Base-by-base conservation (phyloP, 2,888 invertebrate species). In the Troglohyphantes excavatus region DNA sequence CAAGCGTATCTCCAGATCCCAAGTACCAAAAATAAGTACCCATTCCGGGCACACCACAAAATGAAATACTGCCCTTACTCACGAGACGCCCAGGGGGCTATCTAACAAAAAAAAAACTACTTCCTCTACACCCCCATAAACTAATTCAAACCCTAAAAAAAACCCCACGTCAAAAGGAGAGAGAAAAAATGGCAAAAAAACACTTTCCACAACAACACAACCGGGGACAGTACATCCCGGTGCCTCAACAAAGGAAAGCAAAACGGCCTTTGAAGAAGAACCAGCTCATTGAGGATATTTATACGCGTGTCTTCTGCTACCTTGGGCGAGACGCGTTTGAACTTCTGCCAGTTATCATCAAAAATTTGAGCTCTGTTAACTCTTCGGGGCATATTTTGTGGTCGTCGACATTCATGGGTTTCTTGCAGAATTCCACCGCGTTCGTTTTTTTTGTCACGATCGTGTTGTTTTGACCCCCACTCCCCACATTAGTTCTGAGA, bases 281-380 rank as follows among this genome's bases (percentile, higher is more conserved):
- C 29, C 61, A 13, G 19, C 33, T 65, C 67, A 63, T 43, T 29
- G 59, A 53, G 59, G 75, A 68, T 85, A 85, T 85, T 85, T 85
- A 85, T 85, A 85, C 43, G 73, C 76, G 53, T 17, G 5, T n/a
- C n/a, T n/a, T 68, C 76, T 53, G 75, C 59, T 85, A 78, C 88
- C 88, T 82, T 82, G 82, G 61, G 76, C 23, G 59, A 26, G 82
- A 88, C 82, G 65, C 75, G n/a, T 65, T 82, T 88, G 88, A 88
- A 82, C 46, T 27, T 39, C n/a, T 88, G 88, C 88, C 88, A 88
- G 88, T 76, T 88, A 88, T 88, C 82, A 88, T 88, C 82, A 88
- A 75, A n/a, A 85, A 76, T 61, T 59, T 88, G 59, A 85, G 65
- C 27, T 23, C 43, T 27, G 61, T 68, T 70, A 68, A 21, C 86